These are phyloP conservation scores for Limulus polyphemus DNA, from an alignment of 2,888 invertebrate species.

Conservation along the genomic window DNA sequence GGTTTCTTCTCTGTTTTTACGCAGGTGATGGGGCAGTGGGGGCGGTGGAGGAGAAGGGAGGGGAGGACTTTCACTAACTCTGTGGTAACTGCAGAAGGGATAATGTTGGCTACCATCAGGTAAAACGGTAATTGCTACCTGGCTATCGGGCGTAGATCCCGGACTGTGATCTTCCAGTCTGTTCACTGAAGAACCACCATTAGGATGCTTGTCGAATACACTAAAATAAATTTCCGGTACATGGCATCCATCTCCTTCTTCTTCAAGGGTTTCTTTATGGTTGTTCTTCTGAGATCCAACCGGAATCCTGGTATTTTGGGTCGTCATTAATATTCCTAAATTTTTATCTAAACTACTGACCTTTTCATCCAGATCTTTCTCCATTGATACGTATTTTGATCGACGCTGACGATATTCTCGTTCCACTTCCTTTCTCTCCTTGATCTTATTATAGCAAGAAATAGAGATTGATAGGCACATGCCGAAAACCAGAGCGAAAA, in stretches of 20 bases:
- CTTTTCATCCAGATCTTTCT: constrained; percentile 16
- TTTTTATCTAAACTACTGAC: constrained; percentile 11
- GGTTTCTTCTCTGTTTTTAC: constrained; percentile 6
- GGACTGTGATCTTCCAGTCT: too few relatives aligned
- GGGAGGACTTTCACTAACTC: constrained; percentile 13
- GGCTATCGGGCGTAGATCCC: too few relatives aligned
- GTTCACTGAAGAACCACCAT: constrained; percentile 8
- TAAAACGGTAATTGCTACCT: too few relatives aligned
- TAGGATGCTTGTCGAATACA: constrained; percentile 17
- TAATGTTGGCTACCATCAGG: too few relatives aligned
- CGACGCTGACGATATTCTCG: constrained; percentile 27
- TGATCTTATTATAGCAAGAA: constrained; percentile 71
- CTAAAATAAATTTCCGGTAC: constrained; percentile 23
- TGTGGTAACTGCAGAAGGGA: constrained; percentile 5
- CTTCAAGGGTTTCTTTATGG: constrained; percentile 10
- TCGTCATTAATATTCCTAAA: constrained; percentile 22
- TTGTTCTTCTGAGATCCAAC: too few relatives aligned
- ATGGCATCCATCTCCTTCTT: constrained; percentile 19
- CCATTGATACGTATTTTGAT: constrained; percentile 25
- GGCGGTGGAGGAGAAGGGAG: constrained; percentile 27
- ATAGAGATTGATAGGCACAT: constrained; percentile 79
- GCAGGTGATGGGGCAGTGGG: constrained; percentile 23
- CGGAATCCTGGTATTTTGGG: constrained; percentile 18
- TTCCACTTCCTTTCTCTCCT: constrained; percentile 41
- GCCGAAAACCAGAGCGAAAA: constrained; percentile 69